These are phyloP conservation scores for Aplocera efformata DNA, from an alignment of 2,888 invertebrate genomes.

Conservation along the genomic window DNA sequence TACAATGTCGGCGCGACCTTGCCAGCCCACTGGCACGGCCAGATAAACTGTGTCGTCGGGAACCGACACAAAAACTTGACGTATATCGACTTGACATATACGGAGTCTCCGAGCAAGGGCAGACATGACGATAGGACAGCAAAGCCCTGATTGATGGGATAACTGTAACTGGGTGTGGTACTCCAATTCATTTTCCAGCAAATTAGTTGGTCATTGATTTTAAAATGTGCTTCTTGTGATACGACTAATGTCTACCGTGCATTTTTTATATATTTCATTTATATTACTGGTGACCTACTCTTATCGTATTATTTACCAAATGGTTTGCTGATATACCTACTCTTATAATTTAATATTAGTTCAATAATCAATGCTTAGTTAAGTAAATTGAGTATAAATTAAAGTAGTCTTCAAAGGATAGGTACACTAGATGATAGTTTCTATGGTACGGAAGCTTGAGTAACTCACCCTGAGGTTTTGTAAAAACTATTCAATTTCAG, in stretches of 20 bases:
- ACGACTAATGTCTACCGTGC: conserved; percentile 6
- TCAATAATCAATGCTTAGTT: conserved; percentile 1
- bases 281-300: too few relatives aligned
- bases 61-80: conserved; percentile 62
- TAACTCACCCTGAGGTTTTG: too few relatives aligned
- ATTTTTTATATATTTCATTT: neutral
- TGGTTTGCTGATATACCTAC: too few relatives aligned
- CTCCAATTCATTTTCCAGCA: conserved; percentile 40
- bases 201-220: conserved; percentile 46
- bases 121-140: conserved; percentile 50
- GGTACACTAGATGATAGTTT: too few relatives aligned
- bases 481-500: too few relatives aligned
- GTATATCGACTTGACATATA: conserved; percentile 51
- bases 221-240: conserved; percentile 22
- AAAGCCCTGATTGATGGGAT: conserved; percentile 62
- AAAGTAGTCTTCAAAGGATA: too few relatives aligned
- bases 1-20: conserved; percentile 56
- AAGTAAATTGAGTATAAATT: neutral
- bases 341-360: too few relatives aligned
- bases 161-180: conserved; percentile 60
- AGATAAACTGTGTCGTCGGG: conserved; percentile 62
- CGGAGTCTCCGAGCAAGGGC: conserved; percentile 51
- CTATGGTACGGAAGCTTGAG: too few relatives aligned
- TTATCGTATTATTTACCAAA: too few relatives aligned
- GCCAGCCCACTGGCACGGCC: conserved; percentile 47